Conservation (phyloP, 2,888 invertebrate species). For the Noctua janthe region DNA sequence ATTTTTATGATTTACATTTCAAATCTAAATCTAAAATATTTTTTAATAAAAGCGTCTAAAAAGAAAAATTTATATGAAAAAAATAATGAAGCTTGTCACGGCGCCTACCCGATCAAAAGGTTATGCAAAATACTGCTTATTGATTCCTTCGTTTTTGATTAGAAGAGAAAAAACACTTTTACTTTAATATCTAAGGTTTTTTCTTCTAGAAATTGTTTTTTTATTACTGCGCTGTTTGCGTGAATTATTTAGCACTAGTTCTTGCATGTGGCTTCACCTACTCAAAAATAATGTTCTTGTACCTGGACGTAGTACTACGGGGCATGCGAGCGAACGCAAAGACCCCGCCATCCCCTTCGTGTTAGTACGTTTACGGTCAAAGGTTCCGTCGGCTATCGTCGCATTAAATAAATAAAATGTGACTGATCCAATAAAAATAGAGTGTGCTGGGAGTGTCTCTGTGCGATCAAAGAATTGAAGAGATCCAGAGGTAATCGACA, state of each 20-base stretch:
- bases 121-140: conserved; percentile 48
- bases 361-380: too few relatives aligned
- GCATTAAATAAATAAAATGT: too few relatives aligned
- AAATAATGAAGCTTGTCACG: conserved; percentile 33
- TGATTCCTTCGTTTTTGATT: conserved; percentile 53
- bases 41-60: conserved; percentile 14
- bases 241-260: neutral
- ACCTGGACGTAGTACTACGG: neutral
- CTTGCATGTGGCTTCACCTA: too few relatives aligned
- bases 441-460: too few relatives aligned
- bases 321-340: too few relatives aligned
- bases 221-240: neutral
- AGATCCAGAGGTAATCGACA: neutral
- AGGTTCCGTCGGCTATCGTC: too few relatives aligned
- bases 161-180: conserved; percentile 30
- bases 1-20: conserved; percentile 23
- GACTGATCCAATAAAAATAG: too few relatives aligned
- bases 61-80: conserved; percentile 26
- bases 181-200: conserved; percentile 31
- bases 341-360: too few relatives aligned
- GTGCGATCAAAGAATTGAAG: too few relatives aligned
- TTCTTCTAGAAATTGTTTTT: neutral
- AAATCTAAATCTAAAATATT: conserved; percentile 21
- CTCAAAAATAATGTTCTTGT: neutral
- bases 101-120: conserved; percentile 42